A percentile compares a stretch with the other conserved stretches of the same genome.
phyloP scores from a whole-genome alignment of 2,113 vertebrate species.

The Clarias batrachus region DNA sequence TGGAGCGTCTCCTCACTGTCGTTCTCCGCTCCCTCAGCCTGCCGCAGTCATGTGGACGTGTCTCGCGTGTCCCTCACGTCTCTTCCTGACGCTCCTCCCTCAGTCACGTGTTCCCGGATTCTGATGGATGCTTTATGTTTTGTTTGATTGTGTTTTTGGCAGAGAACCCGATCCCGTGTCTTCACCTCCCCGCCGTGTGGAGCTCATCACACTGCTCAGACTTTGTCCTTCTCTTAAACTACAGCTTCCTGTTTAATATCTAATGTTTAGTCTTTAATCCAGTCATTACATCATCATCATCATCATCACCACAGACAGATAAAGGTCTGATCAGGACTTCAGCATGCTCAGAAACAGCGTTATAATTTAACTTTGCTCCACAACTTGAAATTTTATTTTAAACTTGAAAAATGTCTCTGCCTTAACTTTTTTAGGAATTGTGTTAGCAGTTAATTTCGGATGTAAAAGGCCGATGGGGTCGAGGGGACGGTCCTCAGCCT shows the following conservation, averaged over 20 bases:
- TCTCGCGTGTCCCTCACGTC: conserved; percentile 14
- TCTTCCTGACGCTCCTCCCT: conserved; percentile 15
- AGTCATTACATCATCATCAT: background rate
- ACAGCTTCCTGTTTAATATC: background rate
- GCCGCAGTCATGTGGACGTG: conserved; percentile 12
- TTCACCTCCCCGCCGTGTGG: conserved; percentile 39
- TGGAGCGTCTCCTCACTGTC: conserved; percentile 3
- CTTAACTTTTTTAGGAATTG: conserved; percentile 53
- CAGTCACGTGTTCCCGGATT: conserved; percentile 11
- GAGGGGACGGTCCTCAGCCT: conserved; percentile 41
- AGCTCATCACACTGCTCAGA: conserved; percentile 19
- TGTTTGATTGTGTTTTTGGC: conserved; percentile 20
- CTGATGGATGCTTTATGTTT: background rate
- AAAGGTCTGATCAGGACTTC: conserved; percentile 23
- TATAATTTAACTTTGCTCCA: conserved; percentile 45
- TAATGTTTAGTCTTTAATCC: background rate
- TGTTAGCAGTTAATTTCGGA: conserved; percentile 39
- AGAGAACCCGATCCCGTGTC: conserved; percentile 18
- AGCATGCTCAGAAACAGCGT: conserved; percentile 28
- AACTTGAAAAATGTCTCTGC: conserved; percentile 54
- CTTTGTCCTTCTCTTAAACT: background rate
- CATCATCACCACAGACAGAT: background rate
- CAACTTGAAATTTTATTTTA: conserved; percentile 58
- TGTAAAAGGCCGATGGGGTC: conserved; percentile 25
- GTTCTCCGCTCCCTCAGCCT: conserved; percentile 20